Evolutionary conservation across 2,888 invertebrate genomes (phyloP), one percentile per base, ranked within the genome.

Genomic region (Hesperia comma): DNA sequence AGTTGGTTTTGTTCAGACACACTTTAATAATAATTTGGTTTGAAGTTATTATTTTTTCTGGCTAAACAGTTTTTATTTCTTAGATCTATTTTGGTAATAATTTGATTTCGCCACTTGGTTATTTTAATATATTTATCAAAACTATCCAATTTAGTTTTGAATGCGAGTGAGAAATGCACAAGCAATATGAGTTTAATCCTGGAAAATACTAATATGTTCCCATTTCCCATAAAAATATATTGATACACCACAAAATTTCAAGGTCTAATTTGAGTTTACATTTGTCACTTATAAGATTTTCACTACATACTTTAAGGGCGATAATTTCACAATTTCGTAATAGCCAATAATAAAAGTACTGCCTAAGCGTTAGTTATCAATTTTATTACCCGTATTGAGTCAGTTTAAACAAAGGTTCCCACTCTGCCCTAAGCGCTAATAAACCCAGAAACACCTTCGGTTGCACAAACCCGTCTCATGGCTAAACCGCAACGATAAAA

Each of bases 391-490:
- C 79, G 77, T 80, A 82, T 83, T 79, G 78, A 76, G 74, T 71
- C 74, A 78, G 69, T 74, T 81, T 80, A 81, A 87, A 91, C 90
- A 90, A 88, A 87, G 87, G 80, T 86, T 87, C 85, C 80, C 87
- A 90, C 91, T 90, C 82, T 75, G 77, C 77, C 76, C 82, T 85
- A 86, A 86, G 84, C 77, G 84, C 81, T 80, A 82, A 88, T 92
- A 90, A 91, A 91, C 87, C 88, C 80, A 83, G 86, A 88, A 90
- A 87, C 90, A 92, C 88, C 88, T 86, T 83, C 75, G 80, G 79
- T 88, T 89, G 84, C 92, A 90, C 90, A 89, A 88, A 88, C 84
- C 78, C 61, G 73, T 82, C 82, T 80, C 83, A 85, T 83, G 81
- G 85, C 86, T 80, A 89, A 90, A 90, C 92, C 91, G 81, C 91